Conservation (phyloP, 2,888 invertebrate species). For the Salticus scenicus region DNA sequence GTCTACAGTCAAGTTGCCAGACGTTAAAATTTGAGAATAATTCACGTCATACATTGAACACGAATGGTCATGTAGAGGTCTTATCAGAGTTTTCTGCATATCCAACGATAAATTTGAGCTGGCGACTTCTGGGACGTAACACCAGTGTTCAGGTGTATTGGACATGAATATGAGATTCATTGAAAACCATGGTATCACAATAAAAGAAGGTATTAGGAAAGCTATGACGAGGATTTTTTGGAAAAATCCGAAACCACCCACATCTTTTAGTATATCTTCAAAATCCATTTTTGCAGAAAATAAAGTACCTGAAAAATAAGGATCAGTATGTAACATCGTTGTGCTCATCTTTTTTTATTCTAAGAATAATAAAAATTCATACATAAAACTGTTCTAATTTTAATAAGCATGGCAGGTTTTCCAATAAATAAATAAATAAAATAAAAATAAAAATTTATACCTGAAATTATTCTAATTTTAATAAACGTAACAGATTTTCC, state of each 20-base stretch:
- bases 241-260: slow-evolving; percentile 92
- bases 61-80: slow-evolving; percentile 22
- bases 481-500: too few species aligned
- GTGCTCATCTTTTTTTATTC: too few species aligned
- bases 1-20: slow-evolving; percentile 73
- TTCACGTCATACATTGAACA: slow-evolving; percentile 86
- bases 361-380: too few species aligned
- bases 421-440: too few species aligned
- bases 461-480: too few species aligned
- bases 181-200: slow-evolving; percentile 85
- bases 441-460: too few species aligned
- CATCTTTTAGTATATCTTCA: slow-evolving; percentile 80
- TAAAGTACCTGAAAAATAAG: too few species aligned
- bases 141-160: slow-evolving; percentile 74
- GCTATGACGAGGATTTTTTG: too few species aligned
- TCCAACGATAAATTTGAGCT: slow-evolving; percentile 21
- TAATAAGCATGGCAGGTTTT: too few species aligned
- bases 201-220: slow-evolving; percentile 90
- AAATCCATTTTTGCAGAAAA: too few species aligned
- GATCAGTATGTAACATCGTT: too few species aligned
- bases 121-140: slow-evolving; percentile 77
- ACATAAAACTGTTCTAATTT: too few species aligned
- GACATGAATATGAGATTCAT: slow-evolving; percentile 59
- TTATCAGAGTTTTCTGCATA: slow-evolving; percentile 20
- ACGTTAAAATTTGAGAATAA: slow-evolving; percentile 76